Evolutionary conservation across 2,888 invertebrate genomes (phyloP).

Genomic region (Leptarthrus brevirostris): DNA sequence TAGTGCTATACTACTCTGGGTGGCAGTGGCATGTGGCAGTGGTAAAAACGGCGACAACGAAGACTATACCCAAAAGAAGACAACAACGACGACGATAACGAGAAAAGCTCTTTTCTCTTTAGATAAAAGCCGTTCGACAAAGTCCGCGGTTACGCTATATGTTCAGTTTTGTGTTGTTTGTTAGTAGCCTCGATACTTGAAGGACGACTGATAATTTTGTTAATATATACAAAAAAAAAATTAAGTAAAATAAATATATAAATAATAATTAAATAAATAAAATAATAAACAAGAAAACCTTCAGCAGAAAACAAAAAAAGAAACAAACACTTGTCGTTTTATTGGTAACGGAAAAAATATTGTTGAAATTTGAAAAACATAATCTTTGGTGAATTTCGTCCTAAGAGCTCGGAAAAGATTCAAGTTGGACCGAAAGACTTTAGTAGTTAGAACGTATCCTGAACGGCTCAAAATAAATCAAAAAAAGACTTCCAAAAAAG

Average conservation of each 20-base stretch:
- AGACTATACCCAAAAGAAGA: neutral
- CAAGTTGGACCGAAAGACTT: no score
- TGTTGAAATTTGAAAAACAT: no score
- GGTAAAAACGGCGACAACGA: neutral
- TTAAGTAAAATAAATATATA: neutral
- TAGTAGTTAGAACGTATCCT: no score
- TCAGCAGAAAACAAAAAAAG: no score
- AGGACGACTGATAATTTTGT: constrained; percentile 39
- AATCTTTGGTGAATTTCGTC: no score
- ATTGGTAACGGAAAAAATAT: no score
- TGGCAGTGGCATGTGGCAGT: neutral
- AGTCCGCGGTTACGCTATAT: constrained; percentile 35
- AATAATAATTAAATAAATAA: neutral
- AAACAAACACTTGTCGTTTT: no score
- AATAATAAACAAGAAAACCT: no score
- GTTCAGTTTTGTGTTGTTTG: constrained; percentile 45
- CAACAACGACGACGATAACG: neutral
- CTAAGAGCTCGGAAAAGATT: no score
- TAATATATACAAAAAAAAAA: constrained; percentile 9
- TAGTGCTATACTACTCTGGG: neutral
- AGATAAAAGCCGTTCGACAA: constrained; percentile 13
- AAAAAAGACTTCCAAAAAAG: no score
- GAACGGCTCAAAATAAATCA: no score
- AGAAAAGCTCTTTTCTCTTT: constrained; percentile 32
- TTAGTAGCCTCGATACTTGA: constrained; percentile 42